phyloP scores from a whole-genome alignment of 2,113 vertebrate genomes.

The mouse (Mus musculus) region DNA sequence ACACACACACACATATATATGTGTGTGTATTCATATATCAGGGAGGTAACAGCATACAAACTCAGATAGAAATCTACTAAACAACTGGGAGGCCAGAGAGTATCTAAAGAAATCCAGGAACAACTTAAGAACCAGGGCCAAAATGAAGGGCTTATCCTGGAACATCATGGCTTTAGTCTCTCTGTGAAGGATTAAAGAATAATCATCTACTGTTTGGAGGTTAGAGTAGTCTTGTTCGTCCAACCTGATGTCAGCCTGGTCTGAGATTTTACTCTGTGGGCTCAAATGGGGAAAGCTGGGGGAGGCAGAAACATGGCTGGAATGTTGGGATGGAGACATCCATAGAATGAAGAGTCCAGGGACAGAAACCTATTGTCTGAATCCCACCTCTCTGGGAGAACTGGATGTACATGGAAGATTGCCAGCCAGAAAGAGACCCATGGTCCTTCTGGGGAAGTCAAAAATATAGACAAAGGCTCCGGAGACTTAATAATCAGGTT shows the following conservation, averaged over 20 bases:
- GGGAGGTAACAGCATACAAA: background rate
- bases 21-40: too few species aligned
- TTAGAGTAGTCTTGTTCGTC: fast-evolving
- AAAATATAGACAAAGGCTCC: background rate
- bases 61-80: background rate
- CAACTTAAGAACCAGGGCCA: background rate
- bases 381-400: background rate
- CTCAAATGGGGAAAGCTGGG: too few species aligned
- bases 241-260: background rate
- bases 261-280: background rate
- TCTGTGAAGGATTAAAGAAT: background rate
- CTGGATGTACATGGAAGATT: background rate
- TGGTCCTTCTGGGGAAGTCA: background rate
- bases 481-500: background rate
- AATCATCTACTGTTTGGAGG: background rate
- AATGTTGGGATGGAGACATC: background rate
- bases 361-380: background rate
- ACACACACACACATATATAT: too few species aligned
- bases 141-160: background rate
- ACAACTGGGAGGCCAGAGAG: background rate
- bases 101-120: background rate
- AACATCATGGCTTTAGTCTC: background rate
- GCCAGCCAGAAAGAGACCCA: background rate
- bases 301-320: background rate
- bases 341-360: background rate